These are phyloP conservation scores for Kuschelorhynchus macadamiae DNA, from an alignment of 2,888 invertebrate species.

Conservation along the genomic window DNA sequence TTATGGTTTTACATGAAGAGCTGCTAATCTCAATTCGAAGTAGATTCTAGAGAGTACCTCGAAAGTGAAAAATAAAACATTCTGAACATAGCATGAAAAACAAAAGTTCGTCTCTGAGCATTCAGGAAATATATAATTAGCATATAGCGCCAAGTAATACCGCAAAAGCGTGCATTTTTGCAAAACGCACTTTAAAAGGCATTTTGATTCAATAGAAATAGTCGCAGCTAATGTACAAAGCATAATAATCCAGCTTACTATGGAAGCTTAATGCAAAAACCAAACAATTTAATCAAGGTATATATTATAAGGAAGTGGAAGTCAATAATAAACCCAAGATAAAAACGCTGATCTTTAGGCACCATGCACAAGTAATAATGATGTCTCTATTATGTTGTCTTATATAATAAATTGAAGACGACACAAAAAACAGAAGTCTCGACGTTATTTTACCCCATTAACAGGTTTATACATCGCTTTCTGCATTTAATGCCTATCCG, in stretches of 20 bases:
- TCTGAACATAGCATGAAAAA: too few relatives aligned
- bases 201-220: constrained; percentile 33
- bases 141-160: constrained; percentile 14
- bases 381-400: constrained; percentile 40
- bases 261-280: constrained; percentile 37
- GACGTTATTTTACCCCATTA: constrained; percentile 28
- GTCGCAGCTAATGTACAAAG: constrained; percentile 33
- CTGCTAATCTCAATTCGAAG: too few relatives aligned
- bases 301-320: constrained; percentile 41
- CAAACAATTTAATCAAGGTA: too few relatives aligned
- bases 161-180: constrained; percentile 30
- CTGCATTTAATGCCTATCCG: constrained; percentile 45
- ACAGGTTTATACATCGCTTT: too few relatives aligned
- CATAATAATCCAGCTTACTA: constrained; percentile 36
- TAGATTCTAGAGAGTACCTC: too few relatives aligned
- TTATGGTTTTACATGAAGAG: too few relatives aligned
- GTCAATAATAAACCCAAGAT: constrained; percentile 27
- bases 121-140: constrained; percentile 23
- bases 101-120: background rate
- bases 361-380: constrained; percentile 34
- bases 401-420: constrained; percentile 28
- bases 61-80: too few relatives aligned
- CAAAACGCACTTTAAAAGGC: constrained; percentile 21
- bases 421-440: constrained; percentile 27
- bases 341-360: too few relatives aligned